phyloP scores from a whole-genome alignment of 35 echinoderm and acorn worm species.

The Eucidaris tribuloides region DNA sequence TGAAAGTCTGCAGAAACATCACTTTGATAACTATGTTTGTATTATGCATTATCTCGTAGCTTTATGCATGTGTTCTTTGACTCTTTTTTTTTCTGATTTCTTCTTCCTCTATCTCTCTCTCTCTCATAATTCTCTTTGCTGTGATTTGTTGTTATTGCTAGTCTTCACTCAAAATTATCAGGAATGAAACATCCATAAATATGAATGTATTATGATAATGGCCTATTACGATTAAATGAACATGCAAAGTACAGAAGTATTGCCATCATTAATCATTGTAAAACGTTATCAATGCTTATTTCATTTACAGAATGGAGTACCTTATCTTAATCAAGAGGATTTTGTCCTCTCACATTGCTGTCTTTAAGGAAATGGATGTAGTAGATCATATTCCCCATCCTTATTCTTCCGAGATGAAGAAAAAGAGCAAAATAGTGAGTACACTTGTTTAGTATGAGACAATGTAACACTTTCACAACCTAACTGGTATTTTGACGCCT shows the following conservation, averaged over 20 bases:
- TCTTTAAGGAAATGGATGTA: neutral
- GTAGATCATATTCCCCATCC: conserved; percentile 2
- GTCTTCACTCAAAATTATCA: neutral
- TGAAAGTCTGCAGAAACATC: neutral
- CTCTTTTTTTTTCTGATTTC: neutral
- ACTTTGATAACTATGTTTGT: neutral
- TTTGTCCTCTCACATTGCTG: neutral
- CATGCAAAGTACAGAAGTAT: neutral
- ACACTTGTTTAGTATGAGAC: neutral
- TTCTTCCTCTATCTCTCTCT: neutral
- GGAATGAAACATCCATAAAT: neutral
- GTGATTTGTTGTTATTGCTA: neutral
- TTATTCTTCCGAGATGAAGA: neutral
- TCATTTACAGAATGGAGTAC: neutral
- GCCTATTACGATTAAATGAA: neutral
- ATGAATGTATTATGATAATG: neutral
- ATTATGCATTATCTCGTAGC: neutral
- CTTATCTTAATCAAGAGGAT: conserved; percentile 1
- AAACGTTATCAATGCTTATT: neutral
- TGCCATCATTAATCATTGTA: neutral
- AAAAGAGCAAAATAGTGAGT: neutral
- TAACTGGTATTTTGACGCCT: neutral
- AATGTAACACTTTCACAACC: neutral
- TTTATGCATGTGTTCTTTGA: neutral
- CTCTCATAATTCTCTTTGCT: neutral